phyloP scores from a whole-genome alignment of 2,797 vertebrate species.

The Sebastiscus albofasciatus region DNA sequence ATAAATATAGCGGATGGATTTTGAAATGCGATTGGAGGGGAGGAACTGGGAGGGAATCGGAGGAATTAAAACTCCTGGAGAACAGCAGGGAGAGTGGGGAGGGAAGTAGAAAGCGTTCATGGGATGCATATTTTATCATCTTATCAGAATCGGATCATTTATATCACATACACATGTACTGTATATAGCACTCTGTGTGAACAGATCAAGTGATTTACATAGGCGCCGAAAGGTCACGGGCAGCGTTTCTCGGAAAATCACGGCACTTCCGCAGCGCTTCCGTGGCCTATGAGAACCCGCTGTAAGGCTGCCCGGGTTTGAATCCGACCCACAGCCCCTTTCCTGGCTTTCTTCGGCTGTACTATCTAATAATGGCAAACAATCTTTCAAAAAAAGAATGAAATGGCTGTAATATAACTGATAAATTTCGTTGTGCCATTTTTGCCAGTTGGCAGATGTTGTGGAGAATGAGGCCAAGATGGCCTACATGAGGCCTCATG shows the following conservation, averaged over 20 bases:
- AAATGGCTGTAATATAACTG: neutral
- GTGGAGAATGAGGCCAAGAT: constrained; percentile 94
- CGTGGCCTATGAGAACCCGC: no score
- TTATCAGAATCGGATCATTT: neutral
- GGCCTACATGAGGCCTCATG: constrained; percentile 90
- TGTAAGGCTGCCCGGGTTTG: no score
- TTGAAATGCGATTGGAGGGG: no score
- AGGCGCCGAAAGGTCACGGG: no score
- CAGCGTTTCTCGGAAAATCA: no score
- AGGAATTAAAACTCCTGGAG: neutral
- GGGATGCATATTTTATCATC: neutral
- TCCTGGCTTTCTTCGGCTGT: no score
- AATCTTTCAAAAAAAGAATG: no score
- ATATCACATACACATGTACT: neutral
- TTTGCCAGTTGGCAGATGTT: constrained; percentile 90
- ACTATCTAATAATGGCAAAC: no score
- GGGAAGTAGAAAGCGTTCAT: neutral
- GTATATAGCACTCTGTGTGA: no score
- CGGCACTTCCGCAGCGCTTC: no score
- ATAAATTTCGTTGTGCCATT: neutral
- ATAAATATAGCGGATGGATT: neutral
- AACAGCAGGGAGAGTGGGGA: neutral
- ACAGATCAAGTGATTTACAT: no score
- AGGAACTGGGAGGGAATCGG: neutral
- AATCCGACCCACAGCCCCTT: no score